Evolutionary conservation across 2,113 vertebrate genomes (phyloP).

Genomic region (Trochalopteron elliotii): DNA sequence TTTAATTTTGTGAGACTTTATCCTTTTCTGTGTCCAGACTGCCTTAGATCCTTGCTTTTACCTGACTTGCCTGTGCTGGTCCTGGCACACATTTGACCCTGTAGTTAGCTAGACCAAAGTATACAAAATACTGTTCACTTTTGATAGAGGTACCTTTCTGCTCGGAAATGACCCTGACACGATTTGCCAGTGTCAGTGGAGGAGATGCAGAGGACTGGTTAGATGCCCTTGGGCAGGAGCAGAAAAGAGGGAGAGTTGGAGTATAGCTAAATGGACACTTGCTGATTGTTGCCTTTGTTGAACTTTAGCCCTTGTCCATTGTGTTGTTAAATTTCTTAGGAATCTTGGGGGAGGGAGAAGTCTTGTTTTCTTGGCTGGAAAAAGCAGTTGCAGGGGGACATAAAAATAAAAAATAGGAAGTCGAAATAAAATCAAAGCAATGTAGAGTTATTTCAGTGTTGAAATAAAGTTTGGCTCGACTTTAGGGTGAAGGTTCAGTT

Average conservation of each 20-base stretch:
- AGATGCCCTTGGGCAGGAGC: neutral
- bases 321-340: neutral
- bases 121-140: neutral
- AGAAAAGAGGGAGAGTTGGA: neutral
- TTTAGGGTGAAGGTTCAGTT: constrained; percentile 29
- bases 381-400: neutral
- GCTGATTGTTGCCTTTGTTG: neutral
- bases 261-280: neutral
- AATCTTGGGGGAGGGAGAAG: neutral
- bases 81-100: neutral
- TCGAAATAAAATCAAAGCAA: constrained; percentile 13
- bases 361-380: constrained; percentile 10
- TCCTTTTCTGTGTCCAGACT: neutral
- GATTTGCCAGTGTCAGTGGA: neutral
- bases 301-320: neutral
- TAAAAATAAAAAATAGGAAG: constrained; percentile 25
- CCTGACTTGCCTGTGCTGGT: neutral
- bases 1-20: neutral
- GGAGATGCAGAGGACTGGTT: neutral
- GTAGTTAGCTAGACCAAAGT: neutral
- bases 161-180: neutral
- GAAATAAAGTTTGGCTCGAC: neutral
- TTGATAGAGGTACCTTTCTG: neutral
- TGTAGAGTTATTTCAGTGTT: neutral
- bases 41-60: neutral